Base-by-base conservation (phyloP, 2,888 invertebrate species). In the Eristalis arbustorum region DNA sequence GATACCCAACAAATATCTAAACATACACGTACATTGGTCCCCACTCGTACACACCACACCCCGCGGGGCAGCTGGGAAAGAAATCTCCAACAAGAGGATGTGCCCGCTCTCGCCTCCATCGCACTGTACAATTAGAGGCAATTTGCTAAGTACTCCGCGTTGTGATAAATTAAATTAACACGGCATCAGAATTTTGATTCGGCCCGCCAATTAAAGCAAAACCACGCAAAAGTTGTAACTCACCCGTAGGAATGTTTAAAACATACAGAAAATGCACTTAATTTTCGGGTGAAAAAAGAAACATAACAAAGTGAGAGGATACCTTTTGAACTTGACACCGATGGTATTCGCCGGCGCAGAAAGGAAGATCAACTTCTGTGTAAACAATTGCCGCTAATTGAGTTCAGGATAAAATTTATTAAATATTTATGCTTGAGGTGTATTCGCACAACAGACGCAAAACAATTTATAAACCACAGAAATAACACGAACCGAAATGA, bases 401-500 rank as follows among this genome's bases (percentile, higher is more conserved):
- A 59, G 56, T 37, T 42, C 13, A 71, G 64, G 57, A 62, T 49
- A 59, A 18, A 69, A 77, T 77, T 78, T 71, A 66, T 78, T 72
- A 72, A 78, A 78, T 78, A 78, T 78, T 78, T 78, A 78, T 72
- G n/a, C 42, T 42, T 31, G 57, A 63, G 78, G 31, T 64, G 40
- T 64, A 66, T 71, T 42, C 40, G 14, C 25, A 40, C 8, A 40
- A 28, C 37, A 13, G 37, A 11, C 37, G 37, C 37, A 37, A 37
- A 37, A 37, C n/a, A 22, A 57, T 28, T 57, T 31, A 31, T 40
- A 28, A 31, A 5, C 34, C 40, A 22, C 3, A 23, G 25, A n/a
- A 66, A 67, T 59, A 42, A 67, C 40, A 75, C 8, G 59, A 78
- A 42, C 56, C 42, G 37, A 37, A 37, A 64, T n/a, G 37, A 64